Percentiles rank a stretch among this genome's conserved stretches.
Evolutionary conservation across 2,113 vertebrate genomes (phyloP).

Genomic region (Thunnus maccoyii): DNA sequence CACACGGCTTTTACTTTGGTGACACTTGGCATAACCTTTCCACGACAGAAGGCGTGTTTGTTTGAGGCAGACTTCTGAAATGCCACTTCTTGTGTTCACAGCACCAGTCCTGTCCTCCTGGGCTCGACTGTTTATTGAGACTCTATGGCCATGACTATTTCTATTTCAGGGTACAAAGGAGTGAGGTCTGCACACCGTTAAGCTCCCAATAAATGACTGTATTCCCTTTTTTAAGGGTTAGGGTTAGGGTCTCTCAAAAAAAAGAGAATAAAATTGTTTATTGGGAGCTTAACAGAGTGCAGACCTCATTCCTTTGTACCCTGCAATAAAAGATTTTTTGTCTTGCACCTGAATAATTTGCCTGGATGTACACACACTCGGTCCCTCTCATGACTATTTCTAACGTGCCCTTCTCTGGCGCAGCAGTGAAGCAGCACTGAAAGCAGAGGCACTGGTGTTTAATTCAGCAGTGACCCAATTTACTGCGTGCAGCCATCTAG

Average conservation of each 20-base stretch:
- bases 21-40: conserved; percentile 57
- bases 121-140: conserved; percentile 28
- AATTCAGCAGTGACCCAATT: conserved; percentile 83
- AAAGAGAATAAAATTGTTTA: too few species aligned
- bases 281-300: too few species aligned
- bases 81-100: conserved; percentile 44
- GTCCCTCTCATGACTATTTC: conserved; percentile 49
- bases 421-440: conserved; percentile 45
- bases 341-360: too few species aligned
- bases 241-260: too few species aligned
- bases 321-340: too few species aligned
- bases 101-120: conserved; percentile 8
- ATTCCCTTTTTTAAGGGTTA: too few species aligned
- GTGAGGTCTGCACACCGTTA: too few species aligned
- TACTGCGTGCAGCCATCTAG: conserved; percentile 50
- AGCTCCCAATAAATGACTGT: too few species aligned
- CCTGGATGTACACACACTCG: too few species aligned
- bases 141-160: conserved; percentile 47
- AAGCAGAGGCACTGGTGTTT: conserved; percentile 63
- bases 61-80: conserved; percentile 48
- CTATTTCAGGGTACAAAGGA: too few species aligned
- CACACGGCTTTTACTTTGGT: conserved; percentile 1
- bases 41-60: conserved; percentile 44
- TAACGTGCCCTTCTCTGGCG: conserved; percentile 50
- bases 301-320: too few species aligned